Conservation (phyloP, 2,113 vertebrate genomes). For the Amphiprion ocellaris region DNA sequence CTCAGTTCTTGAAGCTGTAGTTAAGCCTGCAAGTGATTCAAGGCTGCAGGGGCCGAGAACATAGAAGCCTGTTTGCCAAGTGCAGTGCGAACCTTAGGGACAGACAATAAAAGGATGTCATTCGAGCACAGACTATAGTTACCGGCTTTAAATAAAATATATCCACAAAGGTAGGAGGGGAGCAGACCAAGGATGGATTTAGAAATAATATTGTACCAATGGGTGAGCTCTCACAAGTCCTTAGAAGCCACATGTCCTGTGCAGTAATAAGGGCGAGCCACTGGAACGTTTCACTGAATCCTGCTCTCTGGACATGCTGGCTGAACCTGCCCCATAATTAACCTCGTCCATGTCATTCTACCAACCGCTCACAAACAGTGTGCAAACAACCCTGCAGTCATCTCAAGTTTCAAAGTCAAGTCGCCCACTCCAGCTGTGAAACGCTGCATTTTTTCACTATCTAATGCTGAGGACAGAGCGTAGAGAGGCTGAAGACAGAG, state of each 20-base stretch:
- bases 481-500: conserved; percentile 82
- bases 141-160: too few relatives aligned
- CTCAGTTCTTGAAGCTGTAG: too few relatives aligned
- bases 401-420: conserved; percentile 91
- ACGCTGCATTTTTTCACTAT: conserved; percentile 71
- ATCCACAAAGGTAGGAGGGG: too few relatives aligned
- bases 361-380: conserved; percentile 80
- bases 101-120: too few relatives aligned
- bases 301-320: conserved; percentile 40
- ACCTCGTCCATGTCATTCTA: conserved; percentile 69
- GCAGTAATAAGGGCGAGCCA: not conserved
- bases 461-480: conserved; percentile 79
- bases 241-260: not conserved
- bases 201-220: too few relatives aligned
- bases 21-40: too few relatives aligned
- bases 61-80: too few relatives aligned
- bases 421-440: conserved; percentile 88
- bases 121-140: too few relatives aligned
- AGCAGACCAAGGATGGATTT: too few relatives aligned
- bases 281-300: not conserved
- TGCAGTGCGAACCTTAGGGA: too few relatives aligned
- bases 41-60: too few relatives aligned
- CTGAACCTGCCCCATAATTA: conserved; percentile 77
- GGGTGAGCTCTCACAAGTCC: not conserved
- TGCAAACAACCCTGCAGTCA: conserved; percentile 74